Base-by-base conservation (phyloP, 2,113 vertebrate species). In the Furnarius figulus region DNA sequence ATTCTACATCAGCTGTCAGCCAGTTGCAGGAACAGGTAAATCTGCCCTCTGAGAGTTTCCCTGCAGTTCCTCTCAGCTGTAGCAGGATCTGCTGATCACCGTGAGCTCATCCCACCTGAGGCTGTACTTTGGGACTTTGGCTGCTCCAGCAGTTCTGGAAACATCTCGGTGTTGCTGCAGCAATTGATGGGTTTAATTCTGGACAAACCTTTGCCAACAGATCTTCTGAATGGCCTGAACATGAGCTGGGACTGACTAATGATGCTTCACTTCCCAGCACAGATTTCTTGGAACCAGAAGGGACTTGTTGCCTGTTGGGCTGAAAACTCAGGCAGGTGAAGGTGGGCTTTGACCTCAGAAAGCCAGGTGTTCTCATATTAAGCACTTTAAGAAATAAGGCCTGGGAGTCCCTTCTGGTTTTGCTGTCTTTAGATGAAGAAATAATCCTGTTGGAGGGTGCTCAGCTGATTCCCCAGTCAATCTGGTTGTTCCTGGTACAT, bases 41-140 rank as follows among this genome's bases (percentile, higher is more conserved):
- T 53, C 49, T 46, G 53, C 20, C 66, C 27, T 16, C 3, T 9
- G 86, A 82, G 81, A 25, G 14, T n/a, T 81, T 10, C 50, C 66
- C 63, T 33, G 42, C 70, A 62, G 91, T 5, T 80, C 50, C 50
- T 70, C 24, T n/a, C 14, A 20, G 70, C 65, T 14, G 21, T 63
- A 0, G 2, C 24, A 44, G 31, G 81, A 49, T 31, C 47, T 63
- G 63, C 39, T 3, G 27, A 46, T 75, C 23, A 7, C 66, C 0
- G 0, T 8, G 44, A 94, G 88, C 77, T 55, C 80, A 62, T 81
- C 61, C 59, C 65, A 19, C 35, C 17, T 1, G 33, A 33, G 5
- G 40, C 44, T 87, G 92, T 8, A 4, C 81, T 65, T 3, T 2
- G 31, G 90, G 65, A 22, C 63, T 27, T 0, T 2, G 44, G 10